Percentiles rank a stretch among this genome's conserved stretches.
phyloP scores from a whole-genome alignment of 2,888 invertebrate genomes.

The Capitulum mitella region DNA sequence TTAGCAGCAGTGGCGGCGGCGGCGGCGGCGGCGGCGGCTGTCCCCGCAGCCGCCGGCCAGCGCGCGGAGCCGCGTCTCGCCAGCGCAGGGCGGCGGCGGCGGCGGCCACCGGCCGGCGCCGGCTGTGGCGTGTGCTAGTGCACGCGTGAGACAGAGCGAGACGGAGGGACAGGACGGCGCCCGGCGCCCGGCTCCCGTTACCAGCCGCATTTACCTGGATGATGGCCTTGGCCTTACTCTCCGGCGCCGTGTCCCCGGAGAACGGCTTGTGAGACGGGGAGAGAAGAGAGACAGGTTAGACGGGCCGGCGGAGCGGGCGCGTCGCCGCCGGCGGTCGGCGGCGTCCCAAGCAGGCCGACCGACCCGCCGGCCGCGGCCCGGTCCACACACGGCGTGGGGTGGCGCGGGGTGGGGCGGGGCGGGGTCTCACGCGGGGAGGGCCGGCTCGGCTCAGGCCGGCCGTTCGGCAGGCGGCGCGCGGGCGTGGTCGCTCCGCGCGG shows the following conservation, averaged over 20 bases:
- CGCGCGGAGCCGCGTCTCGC: no score
- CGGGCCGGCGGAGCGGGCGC: no score
- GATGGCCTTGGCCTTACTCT: constrained; percentile 34
- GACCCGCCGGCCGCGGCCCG: neutral
- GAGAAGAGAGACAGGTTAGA: constrained; percentile 14
- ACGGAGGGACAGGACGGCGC: neutral
- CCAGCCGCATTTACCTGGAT: constrained; percentile 34
- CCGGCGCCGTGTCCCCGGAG: constrained; percentile 28
- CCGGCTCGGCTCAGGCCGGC: neutral
- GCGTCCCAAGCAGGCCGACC: neutral
- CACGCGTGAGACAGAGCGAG: neutral
- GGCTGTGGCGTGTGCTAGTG: neutral
- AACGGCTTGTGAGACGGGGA: neutral
- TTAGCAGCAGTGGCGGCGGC: neutral
- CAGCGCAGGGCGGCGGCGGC: no score
- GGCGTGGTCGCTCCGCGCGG: no score
- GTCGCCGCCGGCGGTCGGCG: no score
- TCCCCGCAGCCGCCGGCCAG: no score
- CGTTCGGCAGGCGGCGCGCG: neutral
- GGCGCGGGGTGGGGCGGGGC: neutral
- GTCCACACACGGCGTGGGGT: no score
- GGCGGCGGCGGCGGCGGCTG: neutral
- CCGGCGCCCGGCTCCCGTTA: neutral
- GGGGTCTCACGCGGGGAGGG: neutral
- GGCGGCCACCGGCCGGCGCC: neutral